These are phyloP conservation scores for Eilema sororculum DNA, from an alignment of 2,888 invertebrate genomes.

Conservation along the genomic window DNA sequence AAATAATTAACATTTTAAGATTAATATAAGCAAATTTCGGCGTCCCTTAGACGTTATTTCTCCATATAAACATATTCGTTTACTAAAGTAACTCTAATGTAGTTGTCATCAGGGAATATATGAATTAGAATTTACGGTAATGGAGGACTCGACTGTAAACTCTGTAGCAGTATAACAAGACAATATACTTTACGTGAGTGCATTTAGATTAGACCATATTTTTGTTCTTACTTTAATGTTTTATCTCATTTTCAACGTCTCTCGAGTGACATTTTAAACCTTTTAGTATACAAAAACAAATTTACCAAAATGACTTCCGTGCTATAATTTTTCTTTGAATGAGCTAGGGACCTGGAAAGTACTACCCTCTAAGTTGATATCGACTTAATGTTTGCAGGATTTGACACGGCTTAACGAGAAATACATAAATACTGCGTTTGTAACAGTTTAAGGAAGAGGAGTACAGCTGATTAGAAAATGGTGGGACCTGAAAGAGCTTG, in stretches of 20 bases:
- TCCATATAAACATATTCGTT: slow-evolving; percentile 37
- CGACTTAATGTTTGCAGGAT: neutral
- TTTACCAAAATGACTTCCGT: neutral
- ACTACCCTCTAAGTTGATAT: neutral
- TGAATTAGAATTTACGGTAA: slow-evolving; percentile 59
- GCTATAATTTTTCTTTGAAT: neutral
- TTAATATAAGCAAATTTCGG: neutral
- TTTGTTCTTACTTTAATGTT: slow-evolving; percentile 5
- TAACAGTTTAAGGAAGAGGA: no score
- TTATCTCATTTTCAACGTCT: slow-evolving; percentile 3
- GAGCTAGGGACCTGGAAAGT: neutral
- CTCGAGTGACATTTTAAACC: neutral
- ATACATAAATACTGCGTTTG: no score
- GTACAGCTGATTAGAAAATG: no score
- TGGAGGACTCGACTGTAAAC: slow-evolving; percentile 46
- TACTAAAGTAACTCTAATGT: slow-evolving; percentile 30
- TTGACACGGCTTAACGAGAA: neutral
- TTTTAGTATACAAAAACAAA: slow-evolving; percentile 1
- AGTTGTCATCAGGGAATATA: slow-evolving; percentile 47
- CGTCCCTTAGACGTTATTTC: slow-evolving; percentile 24
- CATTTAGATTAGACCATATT: slow-evolving; percentile 26
- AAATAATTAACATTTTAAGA: neutral
- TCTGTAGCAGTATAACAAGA: slow-evolving; percentile 29
- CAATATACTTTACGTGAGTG: slow-evolving; percentile 29
- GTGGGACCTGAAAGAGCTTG: no score